Conservation (phyloP, 2,797 vertebrate species). For the Chrosomus eos region DNA sequence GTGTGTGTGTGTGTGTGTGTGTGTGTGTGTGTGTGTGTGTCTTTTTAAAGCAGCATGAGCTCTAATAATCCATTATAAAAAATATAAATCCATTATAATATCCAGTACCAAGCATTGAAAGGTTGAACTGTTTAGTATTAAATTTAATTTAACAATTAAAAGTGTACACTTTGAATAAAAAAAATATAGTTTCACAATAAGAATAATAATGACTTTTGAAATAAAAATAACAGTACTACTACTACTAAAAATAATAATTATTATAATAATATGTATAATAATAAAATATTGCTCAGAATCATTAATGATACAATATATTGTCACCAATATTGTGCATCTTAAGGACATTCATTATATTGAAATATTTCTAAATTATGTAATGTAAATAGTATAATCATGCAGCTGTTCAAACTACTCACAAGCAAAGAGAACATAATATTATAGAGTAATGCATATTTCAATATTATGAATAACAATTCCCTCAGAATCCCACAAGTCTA, state of each 20-base stretch:
- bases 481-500: not conserved
- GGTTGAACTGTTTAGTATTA: not conserved
- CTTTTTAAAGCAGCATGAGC: too few species aligned
- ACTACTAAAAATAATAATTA: not conserved
- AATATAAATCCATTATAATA: not conserved
- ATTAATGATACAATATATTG: not conserved
- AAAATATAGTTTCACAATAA: not conserved
- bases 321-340: not conserved
- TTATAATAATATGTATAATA: too few species aligned
- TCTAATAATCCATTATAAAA: too few species aligned
- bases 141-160: not conserved
- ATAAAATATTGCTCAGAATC: not conserved
- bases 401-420: not conserved
- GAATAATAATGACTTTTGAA: not conserved
- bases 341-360: not conserved
- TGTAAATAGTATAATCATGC: not conserved
- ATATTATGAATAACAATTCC: not conserved
- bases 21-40: too few species aligned
- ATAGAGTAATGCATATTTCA: not conserved
- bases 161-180: too few species aligned
- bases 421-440: not conserved
- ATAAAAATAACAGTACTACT: not conserved
- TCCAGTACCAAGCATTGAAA: too few species aligned
- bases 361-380: not conserved
- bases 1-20: too few species aligned